These are phyloP conservation scores for Pseudopleuronectes americanus DNA, from an alignment of 2,797 vertebrate genomes.

Conservation along the genomic window DNA sequence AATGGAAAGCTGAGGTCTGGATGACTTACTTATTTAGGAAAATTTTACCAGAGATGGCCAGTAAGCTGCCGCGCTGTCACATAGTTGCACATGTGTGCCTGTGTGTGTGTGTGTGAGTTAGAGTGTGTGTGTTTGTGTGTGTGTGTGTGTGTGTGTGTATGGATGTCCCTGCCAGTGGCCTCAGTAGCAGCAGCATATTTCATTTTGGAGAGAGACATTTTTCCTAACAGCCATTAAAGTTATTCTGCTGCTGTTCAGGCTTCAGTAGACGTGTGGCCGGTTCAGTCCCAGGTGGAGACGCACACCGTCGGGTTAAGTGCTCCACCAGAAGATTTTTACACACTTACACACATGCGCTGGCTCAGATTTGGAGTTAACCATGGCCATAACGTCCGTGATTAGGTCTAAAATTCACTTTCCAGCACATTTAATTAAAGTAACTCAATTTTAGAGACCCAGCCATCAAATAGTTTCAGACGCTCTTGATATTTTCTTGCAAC, in stretches of 20 bases:
- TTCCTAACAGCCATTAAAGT: slow-evolving; percentile 65
- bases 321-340: slow-evolving; percentile 67
- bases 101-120: slow-evolving; percentile 36
- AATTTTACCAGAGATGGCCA: slow-evolving; percentile 64
- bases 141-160: slow-evolving; percentile 27
- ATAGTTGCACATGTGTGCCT: slow-evolving; percentile 29
- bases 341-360: slow-evolving; percentile 26
- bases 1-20: slow-evolving; percentile 79
- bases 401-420: slow-evolving; percentile 72
- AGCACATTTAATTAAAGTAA: slow-evolving; percentile 78
- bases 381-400: slow-evolving; percentile 66
- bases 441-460: slow-evolving; percentile 53
- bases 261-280: slow-evolving; percentile 44
- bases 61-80: slow-evolving; percentile 63
- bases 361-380: slow-evolving; percentile 43
- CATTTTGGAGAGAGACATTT: slow-evolving; percentile 34
- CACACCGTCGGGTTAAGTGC: slow-evolving; percentile 69
- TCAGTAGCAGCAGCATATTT: slow-evolving; percentile 55
- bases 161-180: slow-evolving; percentile 45
- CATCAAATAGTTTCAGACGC: slow-evolving; percentile 43
- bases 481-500: slow-evolving; percentile 31
- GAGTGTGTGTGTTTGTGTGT: slow-evolving; percentile 41
- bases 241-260: slow-evolving; percentile 58
- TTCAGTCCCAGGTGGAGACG: slow-evolving; percentile 61
- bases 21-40: slow-evolving; percentile 77